Base-by-base conservation (phyloP, 2,113 vertebrate species). In the Ophiodon elongatus region DNA sequence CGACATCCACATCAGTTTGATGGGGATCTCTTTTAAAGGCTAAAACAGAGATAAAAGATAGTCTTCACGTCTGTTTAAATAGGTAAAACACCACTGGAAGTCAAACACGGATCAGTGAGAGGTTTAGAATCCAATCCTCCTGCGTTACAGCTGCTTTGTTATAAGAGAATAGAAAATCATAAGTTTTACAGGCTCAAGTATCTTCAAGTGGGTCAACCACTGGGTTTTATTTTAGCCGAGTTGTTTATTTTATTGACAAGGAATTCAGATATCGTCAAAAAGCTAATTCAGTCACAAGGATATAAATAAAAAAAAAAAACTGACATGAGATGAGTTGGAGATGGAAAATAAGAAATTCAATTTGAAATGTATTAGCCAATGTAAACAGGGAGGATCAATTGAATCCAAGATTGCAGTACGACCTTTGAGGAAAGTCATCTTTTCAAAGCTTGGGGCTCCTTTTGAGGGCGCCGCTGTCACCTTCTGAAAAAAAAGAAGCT, bases 401-500 rank as follows among this genome's bases (percentile, higher is more conserved):
- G 8, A 43, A 77, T 54, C 50, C n/a, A 23, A 79, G 54, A 86
- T 60, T 67, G 56, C 11, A 4, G 8, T 3, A 8, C 35, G 15
- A 70, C 73, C 79, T 83, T 77, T 62, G 14, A 39, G 39, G 41
- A 69, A 83, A 69, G 57, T 82, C 47, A 5, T 71, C 17, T 56
- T 71, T 62, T 80, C 23, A 56, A n/a, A 83, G 71, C 62, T 54
- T 60, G 0, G 1, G 25, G 41, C 33, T 74, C n/a, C n/a, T n/a
- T n/a, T n/a, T n/a, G n/a, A n/a, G n/a, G n/a, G n/a, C n/a, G 52
- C 56, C 29, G 71, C 70, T 6, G 62, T 84, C 65, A 59, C 79
- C 71, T 54, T 66, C 39, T n/a, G n/a, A 13, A 19, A 59, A 62
- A 76, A 76, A 1, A 76, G 47, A n/a, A n/a, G 69, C 73, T 72